These are phyloP conservation scores for Neria commutata DNA, from an alignment of 2,888 invertebrate genomes.

Conservation along the genomic window DNA sequence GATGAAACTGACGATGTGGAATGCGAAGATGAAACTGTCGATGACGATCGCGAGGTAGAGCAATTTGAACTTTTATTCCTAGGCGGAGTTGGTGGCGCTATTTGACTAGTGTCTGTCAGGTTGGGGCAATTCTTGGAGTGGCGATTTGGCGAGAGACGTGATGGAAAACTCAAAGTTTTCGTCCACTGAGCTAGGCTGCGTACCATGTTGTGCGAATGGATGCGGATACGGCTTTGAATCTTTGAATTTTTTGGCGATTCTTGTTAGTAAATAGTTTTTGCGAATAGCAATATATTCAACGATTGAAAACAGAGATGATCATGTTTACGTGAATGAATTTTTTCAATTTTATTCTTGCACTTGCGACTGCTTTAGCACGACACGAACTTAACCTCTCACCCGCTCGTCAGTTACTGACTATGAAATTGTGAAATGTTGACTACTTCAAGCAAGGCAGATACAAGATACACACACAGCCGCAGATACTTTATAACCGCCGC, in stretches of 20 bases:
- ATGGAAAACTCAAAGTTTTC: slow-evolving; percentile 88
- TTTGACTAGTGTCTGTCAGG: slow-evolving; percentile 63
- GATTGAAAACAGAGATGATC: no score
- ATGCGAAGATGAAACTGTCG: slow-evolving; percentile 54
- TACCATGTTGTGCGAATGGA: slow-evolving; percentile 76
- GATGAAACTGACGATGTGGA: slow-evolving; percentile 50
- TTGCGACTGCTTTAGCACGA: no score
- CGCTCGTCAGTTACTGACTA: no score
- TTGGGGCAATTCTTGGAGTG: slow-evolving; percentile 74
- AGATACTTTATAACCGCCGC: no score
- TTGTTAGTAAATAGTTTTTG: slow-evolving; percentile 15
- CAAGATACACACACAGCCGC: no score
- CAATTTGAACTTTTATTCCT: slow-evolving; percentile 65
- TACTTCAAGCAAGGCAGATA: no score
- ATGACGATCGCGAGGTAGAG: slow-evolving; percentile 64
- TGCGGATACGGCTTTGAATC: not conserved
- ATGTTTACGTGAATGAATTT: no score
- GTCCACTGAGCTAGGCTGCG: slow-evolving; percentile 89
- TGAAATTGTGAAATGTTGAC: no score
- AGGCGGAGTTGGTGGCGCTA: slow-evolving; percentile 68
- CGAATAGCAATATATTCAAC: no score
- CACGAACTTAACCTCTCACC: no score
- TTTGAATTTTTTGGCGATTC: slow-evolving; percentile 24
- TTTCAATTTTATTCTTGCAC: no score
- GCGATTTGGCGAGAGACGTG: slow-evolving; percentile 82